Conservation (phyloP, 2,797 vertebrate genomes). For the Poliocrania exsul region DNA sequence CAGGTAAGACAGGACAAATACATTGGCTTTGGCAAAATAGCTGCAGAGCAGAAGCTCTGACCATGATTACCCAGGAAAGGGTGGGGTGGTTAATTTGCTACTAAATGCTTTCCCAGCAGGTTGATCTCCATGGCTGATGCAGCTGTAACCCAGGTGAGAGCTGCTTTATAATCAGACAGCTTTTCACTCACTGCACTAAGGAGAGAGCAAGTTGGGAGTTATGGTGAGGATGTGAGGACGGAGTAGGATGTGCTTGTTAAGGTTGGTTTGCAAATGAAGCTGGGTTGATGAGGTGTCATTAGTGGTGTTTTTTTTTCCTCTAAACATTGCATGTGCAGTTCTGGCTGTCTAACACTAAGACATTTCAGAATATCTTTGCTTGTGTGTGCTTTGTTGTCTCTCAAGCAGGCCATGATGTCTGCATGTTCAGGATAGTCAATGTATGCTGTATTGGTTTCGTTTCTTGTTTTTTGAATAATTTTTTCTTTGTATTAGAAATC, state of each 20-base stretch:
- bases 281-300: not conserved
- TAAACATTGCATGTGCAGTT: accelerated
- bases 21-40: not conserved
- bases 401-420: not conserved
- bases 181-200: not conserved
- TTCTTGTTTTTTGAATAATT: not conserved
- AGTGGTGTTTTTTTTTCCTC: not conserved
- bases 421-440: accelerated
- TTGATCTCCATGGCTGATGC: accelerated
- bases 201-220: not conserved
- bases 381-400: not conserved
- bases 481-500: not conserved
- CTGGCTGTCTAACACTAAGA: not conserved
- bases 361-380: not conserved
- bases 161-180: accelerated
- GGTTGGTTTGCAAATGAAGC: not conserved
- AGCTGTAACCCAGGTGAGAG: not conserved
- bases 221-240: accelerated
- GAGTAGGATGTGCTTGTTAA: not conserved
- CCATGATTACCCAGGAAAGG: not conserved
- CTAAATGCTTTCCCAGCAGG: not conserved
- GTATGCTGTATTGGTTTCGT: not conserved
- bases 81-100: not conserved
- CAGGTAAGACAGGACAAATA: not conserved
- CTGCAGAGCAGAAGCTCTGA: not conserved